Conservation (phyloP, 2,797 vertebrate species). For the Lepus oiostolus region DNA sequence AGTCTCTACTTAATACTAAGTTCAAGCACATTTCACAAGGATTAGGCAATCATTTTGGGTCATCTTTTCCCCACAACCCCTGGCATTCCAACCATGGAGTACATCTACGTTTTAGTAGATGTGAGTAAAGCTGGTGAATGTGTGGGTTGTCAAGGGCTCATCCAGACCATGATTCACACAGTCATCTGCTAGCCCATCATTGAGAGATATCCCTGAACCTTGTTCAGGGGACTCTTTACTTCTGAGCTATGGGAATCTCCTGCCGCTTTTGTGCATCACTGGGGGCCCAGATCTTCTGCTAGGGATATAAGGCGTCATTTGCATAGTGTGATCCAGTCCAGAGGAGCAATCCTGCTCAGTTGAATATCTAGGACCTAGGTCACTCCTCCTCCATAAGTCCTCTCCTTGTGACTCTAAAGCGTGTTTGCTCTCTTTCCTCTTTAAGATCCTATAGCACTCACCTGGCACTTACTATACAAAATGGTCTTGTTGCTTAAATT, state of each 20-base stretch:
- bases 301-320: not conserved
- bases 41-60: not conserved
- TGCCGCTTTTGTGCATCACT: not conserved
- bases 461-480: too few relatives aligned
- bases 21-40: not conserved
- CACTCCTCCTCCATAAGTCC: not conserved
- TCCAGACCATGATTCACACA: not conserved
- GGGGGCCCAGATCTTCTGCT: not conserved
- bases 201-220: not conserved
- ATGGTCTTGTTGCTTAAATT: not conserved
- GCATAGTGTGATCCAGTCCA: not conserved
- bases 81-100: not conserved
- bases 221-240: not conserved
- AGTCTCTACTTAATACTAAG: not conserved
- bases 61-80: not conserved
- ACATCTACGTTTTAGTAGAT: not conserved
- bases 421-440: not conserved
- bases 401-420: not conserved
- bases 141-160: too few relatives aligned
- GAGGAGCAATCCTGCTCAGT: not conserved
- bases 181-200: too few relatives aligned
- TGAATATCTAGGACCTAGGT: not conserved
- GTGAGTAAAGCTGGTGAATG: not conserved
- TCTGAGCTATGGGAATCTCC: not conserved
- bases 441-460: too few relatives aligned